Evolutionary conservation across 2,888 invertebrate genomes (phyloP), one percentile per base, ranked within the genome.

Genomic region (Galeopsomyia nigrocyanea): DNA sequence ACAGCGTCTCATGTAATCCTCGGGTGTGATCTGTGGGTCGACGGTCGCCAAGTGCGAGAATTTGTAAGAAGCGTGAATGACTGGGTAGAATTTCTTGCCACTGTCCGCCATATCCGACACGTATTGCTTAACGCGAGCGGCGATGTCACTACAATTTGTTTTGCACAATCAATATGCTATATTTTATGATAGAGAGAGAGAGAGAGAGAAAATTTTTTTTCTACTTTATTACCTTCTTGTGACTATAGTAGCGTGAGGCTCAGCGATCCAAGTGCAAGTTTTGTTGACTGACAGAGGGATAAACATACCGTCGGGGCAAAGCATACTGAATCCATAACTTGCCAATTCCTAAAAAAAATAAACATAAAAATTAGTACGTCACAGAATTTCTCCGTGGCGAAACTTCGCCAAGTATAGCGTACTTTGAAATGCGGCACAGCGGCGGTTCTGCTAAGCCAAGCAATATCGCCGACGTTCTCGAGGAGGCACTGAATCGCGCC

Each of bases 401-500:
- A 10, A 1, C 39, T 46, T 62, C 64, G 68, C 6, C 51, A 80
- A 3, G 26, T 5, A 5, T 26, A 2, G 26, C 85, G 83, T 80
- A 92, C 91, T 79, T 90, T 90, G 80, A 94, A 94, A 81, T 92
- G 92, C 46, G 88, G 83, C 22, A 83, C 83, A 14, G 92, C 90
- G 80, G 94, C 93, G 77, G 92, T 92, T 0, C 92, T 87, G 76
- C 93, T 91, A 0, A 93, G 92, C 94, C 95, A 96, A 1, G 94
- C 93, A 39, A 96, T 90, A 82, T 96, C 94, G 0, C 96, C 97
- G 0, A 89, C 89, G 16, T 92, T 92, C 75, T 93, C 93, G 0
- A 91, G 90, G 22, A 97, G 88, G 80, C 98, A 98, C 47, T 90
- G 88, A 3, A 97, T 88, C 0, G 95, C 92, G 0, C 97, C 97